phyloP scores from a whole-genome alignment of 2,888 invertebrate species.

The Axea sp. region DNA sequence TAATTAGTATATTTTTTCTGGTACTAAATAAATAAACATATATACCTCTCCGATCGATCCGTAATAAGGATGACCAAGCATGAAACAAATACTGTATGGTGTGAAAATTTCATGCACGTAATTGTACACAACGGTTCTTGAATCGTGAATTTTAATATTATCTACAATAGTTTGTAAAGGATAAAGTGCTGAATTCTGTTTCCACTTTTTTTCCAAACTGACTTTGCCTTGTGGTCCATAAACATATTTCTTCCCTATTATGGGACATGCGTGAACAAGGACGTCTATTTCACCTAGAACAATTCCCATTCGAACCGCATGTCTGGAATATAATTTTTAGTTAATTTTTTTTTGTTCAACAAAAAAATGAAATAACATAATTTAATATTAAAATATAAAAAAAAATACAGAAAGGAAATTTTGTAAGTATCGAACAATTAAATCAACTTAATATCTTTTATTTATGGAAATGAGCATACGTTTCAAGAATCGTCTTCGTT shows the following conservation, averaged over 20 bases:
- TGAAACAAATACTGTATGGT: slow-evolving; percentile 85
- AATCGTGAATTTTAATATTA: slow-evolving; percentile 80
- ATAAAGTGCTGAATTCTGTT: slow-evolving; percentile 82
- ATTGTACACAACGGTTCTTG: slow-evolving; percentile 76
- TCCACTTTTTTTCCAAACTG: slow-evolving; percentile 87
- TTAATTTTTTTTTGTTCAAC: no score
- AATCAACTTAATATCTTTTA: no score
- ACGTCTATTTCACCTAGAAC: slow-evolving; percentile 85
- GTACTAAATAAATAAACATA: no score
- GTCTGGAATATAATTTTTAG: slow-evolving; percentile 81
- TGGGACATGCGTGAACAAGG: slow-evolving; percentile 86
- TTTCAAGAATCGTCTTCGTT: no score
- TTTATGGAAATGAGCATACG: no score
- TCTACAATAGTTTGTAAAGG: slow-evolving; percentile 85
- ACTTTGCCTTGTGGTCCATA: slow-evolving; percentile 83
- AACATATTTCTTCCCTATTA: slow-evolving; percentile 85
- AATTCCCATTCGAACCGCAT: slow-evolving; percentile 88
- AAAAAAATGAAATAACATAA: no score
- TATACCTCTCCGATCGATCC: slow-evolving; percentile 88
- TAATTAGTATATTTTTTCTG: no score
- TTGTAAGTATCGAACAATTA: no score
- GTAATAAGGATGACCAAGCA: slow-evolving; percentile 89
- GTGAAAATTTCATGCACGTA: slow-evolving; percentile 85
- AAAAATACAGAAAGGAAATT: no score
- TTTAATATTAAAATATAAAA: no score